These are phyloP conservation scores for Petrolisthes cinctipes DNA, from an alignment of 2,888 invertebrate genomes.

Conservation along the genomic window DNA sequence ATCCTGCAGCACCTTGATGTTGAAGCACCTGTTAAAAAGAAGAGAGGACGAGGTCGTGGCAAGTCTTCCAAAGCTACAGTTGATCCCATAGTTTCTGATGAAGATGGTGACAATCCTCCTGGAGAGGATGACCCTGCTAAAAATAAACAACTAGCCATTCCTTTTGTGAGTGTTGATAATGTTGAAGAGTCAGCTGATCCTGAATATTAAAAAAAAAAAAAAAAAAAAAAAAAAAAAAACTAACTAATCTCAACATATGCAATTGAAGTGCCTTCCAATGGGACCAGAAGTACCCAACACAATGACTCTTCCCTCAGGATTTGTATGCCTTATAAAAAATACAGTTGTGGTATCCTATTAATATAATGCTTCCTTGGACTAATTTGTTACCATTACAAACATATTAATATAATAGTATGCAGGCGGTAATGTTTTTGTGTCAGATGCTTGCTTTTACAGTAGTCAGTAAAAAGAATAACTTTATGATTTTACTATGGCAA, in stretches of 20 bases:
- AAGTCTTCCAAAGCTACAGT: background rate
- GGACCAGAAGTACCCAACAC: constrained; percentile 17
- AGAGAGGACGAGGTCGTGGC: background rate
- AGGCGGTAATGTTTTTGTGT: no score
- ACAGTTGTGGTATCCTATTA: no score
- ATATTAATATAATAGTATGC: no score
- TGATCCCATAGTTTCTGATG: background rate
- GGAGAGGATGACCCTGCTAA: background rate
- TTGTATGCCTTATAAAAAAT: background rate
- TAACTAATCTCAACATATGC: background rate
- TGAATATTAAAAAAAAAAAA: background rate
- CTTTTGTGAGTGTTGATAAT: constrained; percentile 33
- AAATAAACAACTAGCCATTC: constrained; percentile 16
- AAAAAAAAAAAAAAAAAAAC: background rate
- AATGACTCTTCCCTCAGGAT: background rate
- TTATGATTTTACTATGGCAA: no score
- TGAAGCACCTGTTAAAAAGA: constrained; percentile 22
- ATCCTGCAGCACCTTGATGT: constrained; percentile 52
- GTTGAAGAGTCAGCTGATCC: background rate
- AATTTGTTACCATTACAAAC: no score
- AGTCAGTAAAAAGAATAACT: no score
- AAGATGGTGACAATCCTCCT: background rate
- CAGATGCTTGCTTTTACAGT: no score
- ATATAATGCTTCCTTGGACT: no score
- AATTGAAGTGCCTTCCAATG: constrained; percentile 23